Evolutionary conservation across 2,888 invertebrate genomes (phyloP).

Genomic region (Ichneumon xanthorius): DNA sequence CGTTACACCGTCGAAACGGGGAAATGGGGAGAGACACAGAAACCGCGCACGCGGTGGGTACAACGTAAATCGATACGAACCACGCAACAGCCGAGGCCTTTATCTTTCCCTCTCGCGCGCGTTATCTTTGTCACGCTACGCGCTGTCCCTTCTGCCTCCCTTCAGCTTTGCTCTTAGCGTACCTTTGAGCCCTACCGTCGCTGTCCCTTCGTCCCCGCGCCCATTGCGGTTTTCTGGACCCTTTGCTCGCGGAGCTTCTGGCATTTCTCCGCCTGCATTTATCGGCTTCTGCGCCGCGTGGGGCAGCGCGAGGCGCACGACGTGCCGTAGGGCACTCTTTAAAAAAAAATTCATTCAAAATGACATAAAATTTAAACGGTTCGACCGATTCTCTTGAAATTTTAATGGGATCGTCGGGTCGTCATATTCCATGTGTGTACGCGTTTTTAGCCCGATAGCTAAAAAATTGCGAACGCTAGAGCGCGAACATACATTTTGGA

Average conservation of each 20-base stretch:
- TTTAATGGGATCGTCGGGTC: too few relatives aligned
- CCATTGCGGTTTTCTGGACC: background rate
- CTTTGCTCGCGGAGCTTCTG: conserved; percentile 3
- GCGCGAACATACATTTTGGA: too few relatives aligned
- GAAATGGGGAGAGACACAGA: conserved; percentile 38
- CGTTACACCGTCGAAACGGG: conserved; percentile 31
- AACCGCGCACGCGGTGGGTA: conserved; percentile 70
- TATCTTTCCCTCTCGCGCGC: conserved; percentile 59
- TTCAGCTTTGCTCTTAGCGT: conserved; percentile 32
- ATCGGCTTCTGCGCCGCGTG: background rate
- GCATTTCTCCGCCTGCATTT: background rate
- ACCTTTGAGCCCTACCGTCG: conserved; percentile 40
- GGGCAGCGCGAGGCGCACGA: too few relatives aligned
- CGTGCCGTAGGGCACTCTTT: too few relatives aligned
- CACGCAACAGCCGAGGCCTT: conserved; percentile 74
- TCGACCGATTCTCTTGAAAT: too few relatives aligned
- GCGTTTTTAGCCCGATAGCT: too few relatives aligned
- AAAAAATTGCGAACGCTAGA: too few relatives aligned
- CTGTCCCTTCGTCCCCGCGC: background rate
- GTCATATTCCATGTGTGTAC: too few relatives aligned
- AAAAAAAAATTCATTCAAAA: too few relatives aligned
- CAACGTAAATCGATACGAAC: conserved; percentile 77
- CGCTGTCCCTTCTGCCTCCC: conserved; percentile 28
- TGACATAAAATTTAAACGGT: too few relatives aligned
- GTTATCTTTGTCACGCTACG: conserved; percentile 52